Conservation (phyloP, 35 echinoderm and acorn worm genomes). For the Strongylocentrotus purpuratus region DNA sequence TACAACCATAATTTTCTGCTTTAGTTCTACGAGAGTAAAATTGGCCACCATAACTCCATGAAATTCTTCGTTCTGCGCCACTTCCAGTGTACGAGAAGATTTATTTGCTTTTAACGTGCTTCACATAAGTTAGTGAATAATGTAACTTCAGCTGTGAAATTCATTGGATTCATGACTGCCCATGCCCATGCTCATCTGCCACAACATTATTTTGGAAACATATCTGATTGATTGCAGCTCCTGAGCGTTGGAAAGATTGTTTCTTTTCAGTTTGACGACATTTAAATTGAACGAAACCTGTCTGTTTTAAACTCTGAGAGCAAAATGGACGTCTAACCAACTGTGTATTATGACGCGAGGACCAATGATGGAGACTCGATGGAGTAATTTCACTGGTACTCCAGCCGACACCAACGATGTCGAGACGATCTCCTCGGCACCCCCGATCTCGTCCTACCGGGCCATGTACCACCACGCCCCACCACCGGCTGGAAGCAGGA, state of each 20-base stretch:
- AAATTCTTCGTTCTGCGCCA: not conserved
- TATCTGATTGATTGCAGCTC: not conserved
- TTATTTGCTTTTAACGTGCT: not conserved
- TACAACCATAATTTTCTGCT: not conserved
- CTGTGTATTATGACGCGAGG: conserved; percentile 28
- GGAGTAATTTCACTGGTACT: conserved; percentile 30
- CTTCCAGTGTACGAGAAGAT: not conserved
- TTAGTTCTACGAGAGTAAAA: not conserved
- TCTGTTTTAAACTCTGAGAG: not conserved
- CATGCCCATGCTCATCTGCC: not conserved
- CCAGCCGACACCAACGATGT: conserved; percentile 30
- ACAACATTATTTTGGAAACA: not conserved
- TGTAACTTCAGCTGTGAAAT: not conserved
- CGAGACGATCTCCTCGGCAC: conserved; percentile 39
- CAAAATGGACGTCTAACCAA: not conserved
- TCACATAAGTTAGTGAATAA: not conserved
- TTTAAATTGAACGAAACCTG: not conserved
- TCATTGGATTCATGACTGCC: not conserved
- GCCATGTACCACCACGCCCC: conserved; percentile 43
- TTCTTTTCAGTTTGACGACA: not conserved
- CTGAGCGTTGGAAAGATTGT: no score
- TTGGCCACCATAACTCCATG: not conserved
- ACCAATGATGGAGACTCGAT: conserved; percentile 31
- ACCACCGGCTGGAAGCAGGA: not conserved
- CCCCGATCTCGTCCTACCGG: conserved; percentile 47